phyloP scores from a whole-genome alignment of 2,113 vertebrate species.

The Chionomys nivalis region DNA sequence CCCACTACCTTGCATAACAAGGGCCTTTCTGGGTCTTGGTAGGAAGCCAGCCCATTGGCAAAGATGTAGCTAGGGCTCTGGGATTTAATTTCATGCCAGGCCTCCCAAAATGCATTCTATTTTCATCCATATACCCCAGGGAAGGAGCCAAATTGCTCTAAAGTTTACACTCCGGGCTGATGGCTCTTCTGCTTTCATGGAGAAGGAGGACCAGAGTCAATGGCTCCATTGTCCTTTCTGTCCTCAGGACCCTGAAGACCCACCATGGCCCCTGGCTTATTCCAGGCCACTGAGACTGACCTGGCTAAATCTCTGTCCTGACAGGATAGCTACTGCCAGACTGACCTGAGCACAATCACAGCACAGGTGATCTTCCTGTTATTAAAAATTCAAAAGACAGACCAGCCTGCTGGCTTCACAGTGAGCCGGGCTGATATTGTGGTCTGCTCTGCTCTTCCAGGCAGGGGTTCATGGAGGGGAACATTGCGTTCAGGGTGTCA shows the following conservation, averaged over 20 bases:
- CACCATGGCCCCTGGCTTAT: background rate
- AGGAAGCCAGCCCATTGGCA: conserved; percentile 30
- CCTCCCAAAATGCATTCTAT: conserved; percentile 52
- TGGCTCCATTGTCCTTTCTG: background rate
- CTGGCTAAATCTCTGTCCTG: background rate
- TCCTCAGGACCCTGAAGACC: background rate
- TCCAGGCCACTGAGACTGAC: background rate
- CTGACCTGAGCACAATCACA: background rate
- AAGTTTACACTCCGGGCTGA: background rate
- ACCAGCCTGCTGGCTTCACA: background rate
- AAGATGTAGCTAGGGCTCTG: background rate
- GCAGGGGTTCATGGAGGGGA: conserved; percentile 12
- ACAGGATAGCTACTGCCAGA: background rate
- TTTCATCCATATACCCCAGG: conserved; percentile 41
- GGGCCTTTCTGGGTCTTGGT: conserved; percentile 35
- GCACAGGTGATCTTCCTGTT: background rate
- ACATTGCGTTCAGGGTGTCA: background rate
- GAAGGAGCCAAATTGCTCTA: conserved; percentile 35
- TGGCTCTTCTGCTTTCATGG: background rate
- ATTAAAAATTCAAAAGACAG: background rate
- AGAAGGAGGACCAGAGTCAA: background rate
- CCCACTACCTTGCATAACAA: background rate
- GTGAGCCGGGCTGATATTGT: background rate
- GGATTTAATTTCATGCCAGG: conserved; percentile 61
- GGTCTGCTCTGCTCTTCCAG: background rate